Evolutionary conservation across 2,888 invertebrate species (phyloP).

Genomic region (Cephus rjabovi): DNA sequence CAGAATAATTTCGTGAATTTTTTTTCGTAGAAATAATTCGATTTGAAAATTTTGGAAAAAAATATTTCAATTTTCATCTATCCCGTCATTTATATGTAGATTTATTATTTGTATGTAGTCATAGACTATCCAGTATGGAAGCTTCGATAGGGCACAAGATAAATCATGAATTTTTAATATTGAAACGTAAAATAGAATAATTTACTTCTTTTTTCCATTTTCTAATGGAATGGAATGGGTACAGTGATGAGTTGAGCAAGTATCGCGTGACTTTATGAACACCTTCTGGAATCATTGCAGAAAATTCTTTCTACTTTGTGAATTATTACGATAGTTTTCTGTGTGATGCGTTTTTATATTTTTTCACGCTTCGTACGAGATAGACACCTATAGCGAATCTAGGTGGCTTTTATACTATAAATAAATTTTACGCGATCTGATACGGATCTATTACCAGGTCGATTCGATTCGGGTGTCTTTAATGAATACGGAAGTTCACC

Average conservation of each 20-base stretch:
- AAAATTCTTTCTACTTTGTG: background rate
- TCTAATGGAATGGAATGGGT: background rate
- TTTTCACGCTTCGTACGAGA: background rate
- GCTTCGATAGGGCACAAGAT: too few relatives aligned
- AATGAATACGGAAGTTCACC: background rate
- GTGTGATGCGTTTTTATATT: background rate
- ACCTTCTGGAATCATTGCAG: background rate
- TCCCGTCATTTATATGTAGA: too few relatives aligned
- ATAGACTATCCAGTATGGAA: too few relatives aligned
- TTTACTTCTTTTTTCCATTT: background rate
- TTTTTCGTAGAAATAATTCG: too few relatives aligned
- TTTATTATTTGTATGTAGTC: too few relatives aligned
- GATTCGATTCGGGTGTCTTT: background rate
- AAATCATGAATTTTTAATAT: too few relatives aligned
- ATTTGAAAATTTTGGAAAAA: too few relatives aligned
- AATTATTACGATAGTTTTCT: background rate
- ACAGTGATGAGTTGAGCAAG: background rate
- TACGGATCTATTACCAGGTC: background rate
- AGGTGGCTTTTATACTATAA: background rate
- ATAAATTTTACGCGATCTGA: background rate
- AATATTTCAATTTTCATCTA: too few relatives aligned
- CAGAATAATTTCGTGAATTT: background rate
- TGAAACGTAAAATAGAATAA: too few relatives aligned
- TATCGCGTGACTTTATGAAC: background rate
- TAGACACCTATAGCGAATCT: background rate